Conservation (phyloP, 2,113 vertebrate genomes). For the Ibidorhyncha struthersii region DNA sequence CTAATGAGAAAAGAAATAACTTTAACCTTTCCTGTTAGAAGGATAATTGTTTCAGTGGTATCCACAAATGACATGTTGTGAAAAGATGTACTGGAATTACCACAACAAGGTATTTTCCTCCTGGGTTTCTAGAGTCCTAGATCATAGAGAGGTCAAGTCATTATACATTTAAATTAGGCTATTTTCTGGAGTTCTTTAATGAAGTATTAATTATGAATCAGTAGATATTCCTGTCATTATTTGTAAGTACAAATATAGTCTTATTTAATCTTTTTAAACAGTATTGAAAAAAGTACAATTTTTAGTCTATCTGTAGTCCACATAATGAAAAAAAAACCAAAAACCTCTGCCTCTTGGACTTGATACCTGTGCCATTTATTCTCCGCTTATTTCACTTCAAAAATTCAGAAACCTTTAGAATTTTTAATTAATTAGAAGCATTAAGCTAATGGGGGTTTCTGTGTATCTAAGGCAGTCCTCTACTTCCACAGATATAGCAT, state of each 20-base stretch:
- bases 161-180: neutral
- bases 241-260: neutral
- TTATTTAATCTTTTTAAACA: neutral
- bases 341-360: neutral
- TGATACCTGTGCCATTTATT: neutral
- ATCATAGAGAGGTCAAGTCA: neutral
- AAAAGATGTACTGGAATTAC: neutral
- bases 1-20: neutral
- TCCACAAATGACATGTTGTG: fast-evolving
- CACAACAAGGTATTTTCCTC: neutral
- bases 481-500: neutral
- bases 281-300: neutral
- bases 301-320: neutral
- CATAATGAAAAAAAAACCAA: neutral
- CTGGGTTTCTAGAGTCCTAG: neutral
- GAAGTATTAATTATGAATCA: neutral
- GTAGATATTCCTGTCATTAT: neutral
- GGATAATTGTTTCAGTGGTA: neutral
- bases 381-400: neutral
- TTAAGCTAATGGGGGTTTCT: neutral
- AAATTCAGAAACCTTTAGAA: neutral
- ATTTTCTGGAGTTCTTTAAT: neutral
- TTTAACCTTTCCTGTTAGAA: neutral
- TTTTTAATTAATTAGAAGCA: neutral
- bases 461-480: neutral